These are phyloP conservation scores for Andrena dorsata DNA, from an alignment of 2,888 invertebrate species.

Conservation along the genomic window DNA sequence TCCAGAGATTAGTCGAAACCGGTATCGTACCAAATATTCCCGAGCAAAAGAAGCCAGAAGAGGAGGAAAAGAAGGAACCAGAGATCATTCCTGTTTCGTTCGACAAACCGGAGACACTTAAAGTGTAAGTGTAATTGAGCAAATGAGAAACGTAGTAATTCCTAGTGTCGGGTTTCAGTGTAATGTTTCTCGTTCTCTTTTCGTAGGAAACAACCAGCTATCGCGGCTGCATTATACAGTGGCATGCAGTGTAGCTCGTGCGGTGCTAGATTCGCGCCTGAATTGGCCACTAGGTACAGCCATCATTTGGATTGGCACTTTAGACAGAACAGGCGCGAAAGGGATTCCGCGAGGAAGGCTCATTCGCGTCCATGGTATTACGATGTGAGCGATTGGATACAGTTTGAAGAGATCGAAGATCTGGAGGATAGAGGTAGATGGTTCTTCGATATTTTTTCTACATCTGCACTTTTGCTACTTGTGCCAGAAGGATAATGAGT, in stretches of 20 bases:
- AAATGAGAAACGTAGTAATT: neutral
- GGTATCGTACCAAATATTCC: conserved; percentile 89
- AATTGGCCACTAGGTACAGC: conserved; percentile 95
- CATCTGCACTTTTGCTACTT: neutral
- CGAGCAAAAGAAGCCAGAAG: conserved; percentile 78
- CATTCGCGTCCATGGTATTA: conserved; percentile 96
- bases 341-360: conserved; percentile 93
- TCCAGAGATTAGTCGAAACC: conserved; percentile 93
- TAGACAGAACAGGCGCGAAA: conserved; percentile 95
- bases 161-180: neutral
- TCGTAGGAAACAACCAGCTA: conserved; percentile 89
- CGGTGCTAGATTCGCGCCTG: conserved; percentile 96
- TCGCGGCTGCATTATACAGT: conserved; percentile 91
- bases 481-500: neutral
- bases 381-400: conserved; percentile 95
- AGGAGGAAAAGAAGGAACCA: conserved; percentile 80
- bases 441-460: conserved; percentile 15
- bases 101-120: conserved; percentile 90
- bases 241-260: conserved; percentile 99
- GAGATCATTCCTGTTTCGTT: conserved; percentile 89
- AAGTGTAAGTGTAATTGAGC: conserved; percentile 87
- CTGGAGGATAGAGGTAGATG: conserved; percentile 92
- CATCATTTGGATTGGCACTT: conserved; percentile 99
- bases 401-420: conserved; percentile 97
- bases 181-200: conserved; percentile 31